These are phyloP conservation scores for Megaleporinus macrocephalus DNA, from an alignment of 2,113 vertebrate species.

Conservation along the genomic window DNA sequence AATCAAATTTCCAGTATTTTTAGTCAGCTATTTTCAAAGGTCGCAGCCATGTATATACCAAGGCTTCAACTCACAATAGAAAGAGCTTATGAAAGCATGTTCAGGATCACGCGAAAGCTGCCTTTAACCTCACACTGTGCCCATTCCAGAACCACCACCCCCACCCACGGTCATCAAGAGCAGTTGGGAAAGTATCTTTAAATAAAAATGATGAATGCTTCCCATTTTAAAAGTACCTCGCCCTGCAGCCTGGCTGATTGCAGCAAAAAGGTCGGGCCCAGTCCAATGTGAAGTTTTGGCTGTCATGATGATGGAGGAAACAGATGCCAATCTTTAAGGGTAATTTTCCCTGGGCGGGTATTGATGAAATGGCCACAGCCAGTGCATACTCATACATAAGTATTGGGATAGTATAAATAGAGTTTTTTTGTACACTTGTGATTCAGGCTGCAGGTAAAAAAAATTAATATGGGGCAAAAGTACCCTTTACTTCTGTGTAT, in stretches of 20 bases:
- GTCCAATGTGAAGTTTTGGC: slow-evolving; percentile 13
- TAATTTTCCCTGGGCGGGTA: slow-evolving; percentile 12
- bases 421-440: neutral
- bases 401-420: slow-evolving; percentile 1
- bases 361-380: slow-evolving; percentile 1
- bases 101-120: slow-evolving; percentile 54
- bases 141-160: neutral
- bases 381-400: neutral
- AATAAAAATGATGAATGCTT: slow-evolving; percentile 19
- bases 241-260: slow-evolving; percentile 16
- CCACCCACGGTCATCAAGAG: slow-evolving; percentile 13
- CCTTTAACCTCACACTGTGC: slow-evolving; percentile 47
- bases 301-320: neutral
- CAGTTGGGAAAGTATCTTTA: slow-evolving; percentile 8
- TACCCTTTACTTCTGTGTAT: neutral
- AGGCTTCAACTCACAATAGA: slow-evolving; percentile 71
- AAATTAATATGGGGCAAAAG: too few relatives aligned
- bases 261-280: neutral
- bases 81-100: slow-evolving; percentile 76
- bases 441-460: neutral
- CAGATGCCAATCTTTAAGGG: slow-evolving; percentile 37
- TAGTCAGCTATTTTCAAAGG: slow-evolving; percentile 75
- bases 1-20: slow-evolving; percentile 68
- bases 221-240: neutral
- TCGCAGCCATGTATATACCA: slow-evolving; percentile 71